Evolutionary conservation across 1,140 invertebrate species (phyloP), one percentile per base, ranked within the genome.

Genomic region (Pseudomyrmex sp.): DNA sequence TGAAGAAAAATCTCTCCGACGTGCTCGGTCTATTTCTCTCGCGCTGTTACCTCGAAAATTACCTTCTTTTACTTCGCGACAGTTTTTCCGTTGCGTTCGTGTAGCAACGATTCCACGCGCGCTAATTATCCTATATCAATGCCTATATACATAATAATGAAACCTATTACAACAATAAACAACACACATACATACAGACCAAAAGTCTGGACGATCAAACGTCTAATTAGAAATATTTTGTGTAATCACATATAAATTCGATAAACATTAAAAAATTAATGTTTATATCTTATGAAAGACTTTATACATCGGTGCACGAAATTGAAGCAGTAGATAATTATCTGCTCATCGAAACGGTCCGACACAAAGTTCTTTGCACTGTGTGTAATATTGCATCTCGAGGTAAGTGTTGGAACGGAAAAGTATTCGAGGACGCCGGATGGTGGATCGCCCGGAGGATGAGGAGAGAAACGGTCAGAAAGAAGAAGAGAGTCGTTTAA

Each of bases 401-500:
- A 72, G 46, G 20, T 80, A 80, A 80, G 76, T 72, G 76, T 80
- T 10, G 76, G 44, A 50, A 80, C 66, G 66, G 54, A 72, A 80
- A 72, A 69, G 54, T 68, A 69, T 72, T 62, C 58, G 75, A 61
- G 59, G 44, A 77, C 18, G 72, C 35, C 35, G 61, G 58, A 35
- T 35, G 46, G 18, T 8, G 44, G 20, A 56, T 26, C 23, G 52
- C 2, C 10, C 10, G 50, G 46, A 35, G 61, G 61, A 35, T n/a
- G 52, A 46, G 9, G 79, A 63, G 58, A 84, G 65, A 65, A 77
- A 89, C 85, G 79, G 83, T 90, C 87, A 65, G 61, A 82, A 85
- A 89, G 83, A 84, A 85, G 85, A 85, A 86, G 87, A 89, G 90
- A 90, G 88, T 90, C 90, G 91, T 94, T 94, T 94, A 94, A 94